Evolutionary conservation across 2,888 invertebrate species (phyloP), one percentile per base, ranked within the genome.

Genomic region (Colostygia pectinataria): DNA sequence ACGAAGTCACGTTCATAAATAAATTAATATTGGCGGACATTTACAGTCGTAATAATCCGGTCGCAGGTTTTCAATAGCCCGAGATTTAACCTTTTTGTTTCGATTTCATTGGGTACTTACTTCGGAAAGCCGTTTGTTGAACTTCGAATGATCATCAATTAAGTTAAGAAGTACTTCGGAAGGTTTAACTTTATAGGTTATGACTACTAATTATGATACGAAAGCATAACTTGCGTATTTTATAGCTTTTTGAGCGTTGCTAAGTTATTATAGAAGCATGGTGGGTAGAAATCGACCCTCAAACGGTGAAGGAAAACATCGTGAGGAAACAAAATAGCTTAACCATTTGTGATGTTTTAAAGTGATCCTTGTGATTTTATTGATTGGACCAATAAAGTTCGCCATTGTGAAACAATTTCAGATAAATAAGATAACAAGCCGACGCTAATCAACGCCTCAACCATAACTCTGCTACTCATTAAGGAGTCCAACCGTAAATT

Each of bases 81-180:
- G 2, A 5, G 12, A 12, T 9, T 28, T 38, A 80, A 80, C 77
- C 77, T 77, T 75, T 72, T 73, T 65, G 59, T 64, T 65, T 57
- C 73, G 28, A 69, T 54, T 53, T 49, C 45, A 49, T 53, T 53
- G 45, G 48, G 29, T 43, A 46, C 40, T 51, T 43, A 46, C 40
- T 51, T 51, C 36, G 58, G 63, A 69, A 68, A 66, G 61, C 56
- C 58, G 66, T 68, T 63, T 52, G 36, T 61, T 51, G 25, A 46
- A 52, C 42, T 52, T 52, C 37, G 36, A 38, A 46, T 33, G 45
- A 42, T 46, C 41, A 52, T 42, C 51, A 46, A 46, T 46, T 41
- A 45, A 33, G 37, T 51, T 34, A 15, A 24, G 25, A 34, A 34
- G 29, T 7, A 23, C 34, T 50, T 50, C 14, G 24, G 9, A n/a